Base-by-base conservation (phyloP, 1,140 invertebrate species). In the Sinella curviseta region DNA sequence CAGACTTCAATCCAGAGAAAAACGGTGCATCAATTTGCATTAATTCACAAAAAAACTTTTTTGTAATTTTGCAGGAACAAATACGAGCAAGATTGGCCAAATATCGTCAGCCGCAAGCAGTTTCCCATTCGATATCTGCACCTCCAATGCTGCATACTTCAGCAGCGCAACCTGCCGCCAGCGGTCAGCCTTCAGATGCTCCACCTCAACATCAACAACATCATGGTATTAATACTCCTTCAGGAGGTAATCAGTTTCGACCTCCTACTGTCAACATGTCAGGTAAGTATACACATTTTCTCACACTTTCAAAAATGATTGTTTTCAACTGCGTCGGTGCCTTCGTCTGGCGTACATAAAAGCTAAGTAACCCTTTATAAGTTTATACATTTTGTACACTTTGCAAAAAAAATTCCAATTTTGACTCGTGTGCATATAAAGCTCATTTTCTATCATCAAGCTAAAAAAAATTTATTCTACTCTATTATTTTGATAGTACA, bases 51-150 rank as follows among this genome's bases (percentile, higher is more conserved):
- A n/a, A n/a, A n/a, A n/a, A n/a, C n/a, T n/a, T n/a, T 76, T 54
- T 24, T 28, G 54, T 33, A 3, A 30, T 57, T 36, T 36, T 30
- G 67, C 85, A 97, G 88, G 96, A 97, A 86, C 95, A 97, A 88
- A 91, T 94, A 81, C 89, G 93, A 76, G 92, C 95, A 16, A 90
- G 92, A 80, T 87, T 91, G 84, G 89, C 91, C 1, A 94, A 94
- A 86, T 97, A 97, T 86, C 89, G 91, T 74, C 86, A 86, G 74
- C 88, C 88, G 82, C 74, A 35, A 57, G 31, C 55, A 2, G 30
- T 30, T 3, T 65, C 77, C 24, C 77, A 80, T 48, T 81, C 83
- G 1, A 81, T 84, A n/a, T 84, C 83, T 12, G 83, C 83, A 26
- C 83, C 83, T 24, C 83, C 83, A 1, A 77, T 80, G 77, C 74